phyloP scores from a whole-genome alignment of 1,140 invertebrate genomes.

The Luehdorfia chinensis region DNA sequence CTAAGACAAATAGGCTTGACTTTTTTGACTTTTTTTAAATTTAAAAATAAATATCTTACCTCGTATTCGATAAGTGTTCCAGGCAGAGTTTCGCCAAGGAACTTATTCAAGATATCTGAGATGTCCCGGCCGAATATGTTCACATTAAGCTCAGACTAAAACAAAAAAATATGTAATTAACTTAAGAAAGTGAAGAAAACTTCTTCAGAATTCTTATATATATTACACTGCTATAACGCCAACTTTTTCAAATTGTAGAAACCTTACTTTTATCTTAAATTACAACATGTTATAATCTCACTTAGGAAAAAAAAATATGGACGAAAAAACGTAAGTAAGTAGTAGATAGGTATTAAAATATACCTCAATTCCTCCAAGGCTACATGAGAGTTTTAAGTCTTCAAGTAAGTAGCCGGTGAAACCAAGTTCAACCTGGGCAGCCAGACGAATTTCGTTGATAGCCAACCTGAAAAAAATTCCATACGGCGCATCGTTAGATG shows the following conservation, averaged over 20 bases:
- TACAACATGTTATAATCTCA: too few relatives aligned
- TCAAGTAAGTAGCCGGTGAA: constrained; percentile 38
- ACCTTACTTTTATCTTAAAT: too few relatives aligned
- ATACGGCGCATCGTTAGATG: not conserved
- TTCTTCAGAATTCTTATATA: too few relatives aligned
- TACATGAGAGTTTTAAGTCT: constrained; percentile 26
- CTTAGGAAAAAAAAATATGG: too few relatives aligned
- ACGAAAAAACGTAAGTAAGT: too few relatives aligned
- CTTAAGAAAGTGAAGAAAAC: too few relatives aligned
- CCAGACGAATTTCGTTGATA: constrained; percentile 23
- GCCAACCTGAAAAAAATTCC: constrained; percentile 29
- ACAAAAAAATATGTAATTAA: constrained; percentile 17
- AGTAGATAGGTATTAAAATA: too few relatives aligned
- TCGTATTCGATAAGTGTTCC: constrained; percentile 4
- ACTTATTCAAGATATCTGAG: constrained; percentile 13
- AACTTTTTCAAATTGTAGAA: too few relatives aligned
- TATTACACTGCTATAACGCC: too few relatives aligned
- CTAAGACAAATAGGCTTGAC: too few relatives aligned
- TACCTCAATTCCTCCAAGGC: constrained; percentile 30
- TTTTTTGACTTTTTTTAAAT: too few relatives aligned
- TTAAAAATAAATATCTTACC: too few relatives aligned
- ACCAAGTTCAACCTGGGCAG: constrained; percentile 30
- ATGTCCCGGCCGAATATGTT: constrained; percentile 10
- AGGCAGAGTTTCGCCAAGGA: constrained; percentile 11
- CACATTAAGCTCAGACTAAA: constrained; percentile 21